These are phyloP conservation scores for Choloepus hoffmanni DNA, from an alignment of 2,113 vertebrate species.

Conservation along the genomic window DNA sequence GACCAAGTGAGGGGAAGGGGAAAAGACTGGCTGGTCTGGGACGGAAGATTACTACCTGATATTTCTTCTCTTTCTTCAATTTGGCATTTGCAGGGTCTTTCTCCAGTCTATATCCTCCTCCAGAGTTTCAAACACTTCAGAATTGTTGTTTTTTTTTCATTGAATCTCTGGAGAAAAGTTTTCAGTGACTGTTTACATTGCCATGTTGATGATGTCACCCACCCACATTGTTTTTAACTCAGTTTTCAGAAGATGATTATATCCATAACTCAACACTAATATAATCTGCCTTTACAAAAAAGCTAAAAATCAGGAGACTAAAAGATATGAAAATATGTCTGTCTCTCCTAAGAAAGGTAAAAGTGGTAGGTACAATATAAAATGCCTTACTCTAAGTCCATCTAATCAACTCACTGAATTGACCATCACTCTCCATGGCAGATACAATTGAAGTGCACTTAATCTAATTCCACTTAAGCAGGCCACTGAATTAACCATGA, in stretches of 20 bases:
- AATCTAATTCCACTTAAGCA: constrained; percentile 14
- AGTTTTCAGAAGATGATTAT: neutral
- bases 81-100: no score
- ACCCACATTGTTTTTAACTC: neutral
- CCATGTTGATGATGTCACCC: no score
- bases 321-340: constrained; percentile 29
- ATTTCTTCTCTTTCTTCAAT: no score
- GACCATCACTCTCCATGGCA: neutral
- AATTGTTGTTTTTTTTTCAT: no score
- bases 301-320: neutral
- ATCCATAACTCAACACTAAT: neutral
- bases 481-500: neutral
- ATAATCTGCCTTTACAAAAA: neutral
- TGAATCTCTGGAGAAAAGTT: no score
- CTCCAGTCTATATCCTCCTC: no score
- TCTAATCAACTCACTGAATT: neutral
- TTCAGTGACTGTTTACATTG: no score
- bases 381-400: neutral
- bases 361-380: constrained; percentile 3
- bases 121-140: no score
- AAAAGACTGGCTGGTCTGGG: no score
- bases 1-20: no score
- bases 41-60: no score
- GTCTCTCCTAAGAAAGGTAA: neutral
- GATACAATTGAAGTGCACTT: neutral